A percentile compares a stretch with the other conserved stretches of the same genome.
Conservation (phyloP, 2,797 vertebrate genomes). For the Prionace glauca region DNA sequence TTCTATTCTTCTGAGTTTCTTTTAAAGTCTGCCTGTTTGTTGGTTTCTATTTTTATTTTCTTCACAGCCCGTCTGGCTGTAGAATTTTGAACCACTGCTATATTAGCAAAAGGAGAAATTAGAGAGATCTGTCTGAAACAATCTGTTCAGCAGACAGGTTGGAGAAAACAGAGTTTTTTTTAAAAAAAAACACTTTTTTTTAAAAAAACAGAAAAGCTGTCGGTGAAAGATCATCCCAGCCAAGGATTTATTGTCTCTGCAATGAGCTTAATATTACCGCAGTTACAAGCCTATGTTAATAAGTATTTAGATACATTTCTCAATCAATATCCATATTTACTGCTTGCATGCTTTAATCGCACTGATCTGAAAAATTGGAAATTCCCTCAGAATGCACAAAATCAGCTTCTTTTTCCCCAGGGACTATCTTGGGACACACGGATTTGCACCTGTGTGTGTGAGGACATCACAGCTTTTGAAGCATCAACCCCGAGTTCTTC, state of each 20-base stretch:
- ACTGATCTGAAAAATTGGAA: background rate
- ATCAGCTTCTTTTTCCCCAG: background rate
- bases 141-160: background rate
- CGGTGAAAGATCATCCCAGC: background rate
- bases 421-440: background rate
- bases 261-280: background rate
- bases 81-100: background rate
- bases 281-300: background rate
- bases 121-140: background rate
- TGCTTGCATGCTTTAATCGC: too few species aligned
- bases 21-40: background rate
- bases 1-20: background rate
- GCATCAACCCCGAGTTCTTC: background rate
- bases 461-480: background rate
- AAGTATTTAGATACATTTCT: background rate
- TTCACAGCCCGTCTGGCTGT: background rate
- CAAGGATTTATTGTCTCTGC: background rate
- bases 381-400: background rate
- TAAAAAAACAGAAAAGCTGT: background rate
- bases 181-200: background rate
- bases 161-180: background rate
- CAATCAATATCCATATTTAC: background rate
- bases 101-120: background rate
- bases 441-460: background rate
- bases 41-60: background rate